Percentiles rank a stretch among this genome's conserved stretches.
Evolutionary conservation across 1,140 invertebrate genomes (phyloP).

Genomic region (Sarcophaga bullata): DNA sequence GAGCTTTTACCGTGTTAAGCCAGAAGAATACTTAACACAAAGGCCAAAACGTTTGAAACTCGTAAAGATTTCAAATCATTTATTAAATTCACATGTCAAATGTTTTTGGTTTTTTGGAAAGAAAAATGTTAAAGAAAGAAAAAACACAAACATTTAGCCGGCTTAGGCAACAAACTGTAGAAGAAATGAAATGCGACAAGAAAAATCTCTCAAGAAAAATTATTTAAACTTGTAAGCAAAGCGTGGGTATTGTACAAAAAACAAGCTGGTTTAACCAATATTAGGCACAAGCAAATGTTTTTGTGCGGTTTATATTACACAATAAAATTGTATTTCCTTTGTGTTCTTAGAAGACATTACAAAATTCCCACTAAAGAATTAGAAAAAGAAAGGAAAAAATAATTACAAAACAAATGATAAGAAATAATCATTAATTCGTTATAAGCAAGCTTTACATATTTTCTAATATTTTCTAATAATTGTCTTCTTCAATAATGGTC

Average conservation of each 20-base stretch:
- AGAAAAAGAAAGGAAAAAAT: too few relatives aligned
- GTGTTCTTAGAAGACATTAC: too few relatives aligned
- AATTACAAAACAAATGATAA: too few relatives aligned
- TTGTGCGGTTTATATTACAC: too few relatives aligned
- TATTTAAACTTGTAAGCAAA: not conserved
- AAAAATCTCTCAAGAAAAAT: not conserved
- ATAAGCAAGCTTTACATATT: too few relatives aligned
- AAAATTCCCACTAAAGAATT: too few relatives aligned
- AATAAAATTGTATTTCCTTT: too few relatives aligned
- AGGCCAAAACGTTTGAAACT: conserved; percentile 3
- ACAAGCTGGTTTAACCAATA: not conserved
- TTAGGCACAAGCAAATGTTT: not conserved
- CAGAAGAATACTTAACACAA: not conserved
- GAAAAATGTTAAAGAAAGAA: not conserved
- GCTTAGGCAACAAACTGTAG: not conserved
- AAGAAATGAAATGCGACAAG: not conserved
- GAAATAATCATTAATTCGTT: too few relatives aligned
- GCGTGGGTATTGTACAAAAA: not conserved
- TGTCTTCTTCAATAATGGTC: too few relatives aligned
- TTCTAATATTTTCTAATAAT: too few relatives aligned
- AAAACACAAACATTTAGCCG: not conserved
- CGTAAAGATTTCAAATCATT: not conserved
- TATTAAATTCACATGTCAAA: conserved; percentile 19
- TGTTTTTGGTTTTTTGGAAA: not conserved
- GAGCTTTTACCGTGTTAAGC: not conserved